Evolutionary conservation across 2,888 invertebrate species (phyloP).

Genomic region (Drosophila cracens): DNA sequence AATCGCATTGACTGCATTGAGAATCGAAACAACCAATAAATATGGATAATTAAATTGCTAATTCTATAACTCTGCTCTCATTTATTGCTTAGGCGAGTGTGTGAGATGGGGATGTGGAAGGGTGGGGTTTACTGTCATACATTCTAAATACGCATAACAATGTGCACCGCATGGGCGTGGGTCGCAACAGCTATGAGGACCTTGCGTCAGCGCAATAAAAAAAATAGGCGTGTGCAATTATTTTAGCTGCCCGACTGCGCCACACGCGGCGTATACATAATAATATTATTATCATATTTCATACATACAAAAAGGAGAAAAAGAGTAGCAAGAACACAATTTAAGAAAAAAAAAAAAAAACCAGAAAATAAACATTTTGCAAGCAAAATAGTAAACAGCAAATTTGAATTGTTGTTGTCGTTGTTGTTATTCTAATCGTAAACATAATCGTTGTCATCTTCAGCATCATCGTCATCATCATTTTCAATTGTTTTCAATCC

Average conservation of each 20-base stretch:
- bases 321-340: slow-evolving; percentile 72
- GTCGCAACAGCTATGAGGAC: slow-evolving; percentile 70
- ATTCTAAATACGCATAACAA: slow-evolving; percentile 59
- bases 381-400: slow-evolving; percentile 64
- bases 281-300: slow-evolving; percentile 54
- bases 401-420: slow-evolving; percentile 46
- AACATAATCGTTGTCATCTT: slow-evolving; percentile 30
- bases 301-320: slow-evolving; percentile 56
- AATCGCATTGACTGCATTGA: slow-evolving; percentile 12
- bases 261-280: slow-evolving; percentile 50
- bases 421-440: slow-evolving; percentile 1
- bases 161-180: slow-evolving; percentile 24
- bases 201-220: slow-evolving; percentile 26
- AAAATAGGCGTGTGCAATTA: slow-evolving; percentile 41
- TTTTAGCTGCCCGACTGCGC: slow-evolving; percentile 55
- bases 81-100: slow-evolving; percentile 48
- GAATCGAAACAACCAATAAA: slow-evolving; percentile 19
- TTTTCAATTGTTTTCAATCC: slow-evolving; percentile 27
- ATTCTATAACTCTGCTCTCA: slow-evolving; percentile 30
- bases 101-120: neutral
- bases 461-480: slow-evolving; percentile 1
- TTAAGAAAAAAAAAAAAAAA: slow-evolving; percentile 3
- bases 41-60: slow-evolving; percentile 8
- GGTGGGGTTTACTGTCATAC: slow-evolving; percentile 27
- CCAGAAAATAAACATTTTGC: slow-evolving; percentile 56